Conservation (phyloP, 2,888 invertebrate species). For the Agriopis aurantiaria region DNA sequence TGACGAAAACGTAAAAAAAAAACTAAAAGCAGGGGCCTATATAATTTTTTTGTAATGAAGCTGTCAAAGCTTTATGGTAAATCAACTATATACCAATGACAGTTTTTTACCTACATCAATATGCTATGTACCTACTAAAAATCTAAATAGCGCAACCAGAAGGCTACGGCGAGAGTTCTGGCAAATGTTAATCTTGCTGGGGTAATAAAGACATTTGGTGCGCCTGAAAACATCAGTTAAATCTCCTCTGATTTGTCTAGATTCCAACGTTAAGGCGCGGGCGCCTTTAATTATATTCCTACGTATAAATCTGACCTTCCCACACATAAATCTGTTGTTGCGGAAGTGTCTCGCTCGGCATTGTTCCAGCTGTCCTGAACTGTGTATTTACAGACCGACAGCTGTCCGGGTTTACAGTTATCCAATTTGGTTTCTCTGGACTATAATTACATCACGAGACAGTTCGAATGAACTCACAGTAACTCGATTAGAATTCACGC, state of each 20-base stretch:
- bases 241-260: not conserved
- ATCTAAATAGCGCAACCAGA: no score
- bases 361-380: constrained; percentile 57
- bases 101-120: no score
- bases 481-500: not conserved
- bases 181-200: no score
- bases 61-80: no score
- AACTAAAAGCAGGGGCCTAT: no score
- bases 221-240: no score
- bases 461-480: not conserved
- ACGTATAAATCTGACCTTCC: constrained; percentile 31
- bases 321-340: constrained; percentile 34
- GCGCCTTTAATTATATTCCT: constrained; percentile 10
- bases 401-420: constrained; percentile 49
- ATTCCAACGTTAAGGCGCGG: not conserved
- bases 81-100: no score
- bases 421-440: constrained; percentile 17
- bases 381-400: constrained; percentile 55
- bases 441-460: not conserved
- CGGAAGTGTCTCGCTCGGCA: constrained; percentile 54
- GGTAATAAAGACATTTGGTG: no score
- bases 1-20: no score
- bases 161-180: no score
- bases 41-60: no score
- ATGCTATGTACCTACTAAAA: no score